Conservation (phyloP, 2,113 vertebrate species). For the Elgaria multicarinata region DNA sequence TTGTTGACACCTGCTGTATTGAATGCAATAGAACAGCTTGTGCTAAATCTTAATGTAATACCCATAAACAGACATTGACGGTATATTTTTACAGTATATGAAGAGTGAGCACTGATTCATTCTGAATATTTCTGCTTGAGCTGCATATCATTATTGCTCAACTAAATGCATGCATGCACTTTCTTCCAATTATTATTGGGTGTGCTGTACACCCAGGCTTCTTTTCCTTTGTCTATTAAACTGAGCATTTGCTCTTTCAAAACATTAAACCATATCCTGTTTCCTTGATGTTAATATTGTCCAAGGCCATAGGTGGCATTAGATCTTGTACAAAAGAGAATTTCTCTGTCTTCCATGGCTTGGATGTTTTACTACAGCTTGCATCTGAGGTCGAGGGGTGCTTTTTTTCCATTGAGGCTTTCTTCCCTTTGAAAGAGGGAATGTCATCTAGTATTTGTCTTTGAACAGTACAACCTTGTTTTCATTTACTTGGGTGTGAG, state of each 20-base stretch:
- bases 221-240: background rate
- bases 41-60: slow-evolving; percentile 26
- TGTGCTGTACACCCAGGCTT: background rate
- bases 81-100: background rate
- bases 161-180: background rate
- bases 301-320: slow-evolving; percentile 21
- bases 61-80: rapidly evolving
- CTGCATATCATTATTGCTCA: background rate
- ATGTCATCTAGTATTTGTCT: background rate
- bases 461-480: slow-evolving; percentile 1
- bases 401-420: background rate
- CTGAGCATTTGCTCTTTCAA: slow-evolving; percentile 35
- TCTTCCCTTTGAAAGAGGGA: slow-evolving; percentile 5
- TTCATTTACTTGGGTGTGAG: slow-evolving; percentile 35
- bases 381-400: slow-evolving; percentile 15
- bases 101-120: background rate
- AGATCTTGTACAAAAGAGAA: background rate
- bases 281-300: slow-evolving; percentile 24
- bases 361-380: slow-evolving; percentile 25
- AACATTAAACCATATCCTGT: slow-evolving; percentile 43
- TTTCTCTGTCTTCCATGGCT: background rate
- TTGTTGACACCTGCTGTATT: background rate
- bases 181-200: slow-evolving; percentile 41
- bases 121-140: slow-evolving; percentile 24
- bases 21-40: background rate